Evolutionary conservation across 2,113 vertebrate species (phyloP).

Genomic region (Fulmarus glacialis): DNA sequence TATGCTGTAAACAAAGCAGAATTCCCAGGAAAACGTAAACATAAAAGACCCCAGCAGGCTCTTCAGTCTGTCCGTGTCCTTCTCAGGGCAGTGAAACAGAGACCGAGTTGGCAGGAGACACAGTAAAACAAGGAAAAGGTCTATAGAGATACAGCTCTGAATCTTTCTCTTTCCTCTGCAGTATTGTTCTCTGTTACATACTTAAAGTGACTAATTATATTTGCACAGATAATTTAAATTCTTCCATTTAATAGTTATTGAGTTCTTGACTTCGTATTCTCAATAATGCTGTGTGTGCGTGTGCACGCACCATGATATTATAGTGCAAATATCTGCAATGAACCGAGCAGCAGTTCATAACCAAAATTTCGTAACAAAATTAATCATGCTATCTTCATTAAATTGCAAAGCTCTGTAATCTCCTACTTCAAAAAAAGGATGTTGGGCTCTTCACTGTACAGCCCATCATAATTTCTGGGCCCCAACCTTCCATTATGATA

Average conservation of each 20-base stretch:
- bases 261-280: not conserved
- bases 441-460: not conserved
- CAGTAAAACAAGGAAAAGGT: not conserved
- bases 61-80: not conserved
- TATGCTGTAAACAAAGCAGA: not conserved
- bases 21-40: not conserved
- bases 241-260: not conserved
- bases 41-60: not conserved
- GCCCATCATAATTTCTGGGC: not conserved
- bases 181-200: not conserved
- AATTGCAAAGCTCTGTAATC: not conserved
- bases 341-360: not conserved
- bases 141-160: not conserved
- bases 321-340: not conserved
- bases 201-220: not conserved
- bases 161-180: not conserved
- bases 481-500: not conserved
- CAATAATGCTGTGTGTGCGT: accelerated
- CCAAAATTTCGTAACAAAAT: not conserved
- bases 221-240: not conserved
- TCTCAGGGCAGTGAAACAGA: not conserved
- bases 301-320: not conserved
- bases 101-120: not conserved
- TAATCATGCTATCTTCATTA: not conserved
- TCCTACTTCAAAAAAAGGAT: not conserved